phyloP scores from a whole-genome alignment of 1,140 invertebrate genomes.

The Pomacea maculata region DNA sequence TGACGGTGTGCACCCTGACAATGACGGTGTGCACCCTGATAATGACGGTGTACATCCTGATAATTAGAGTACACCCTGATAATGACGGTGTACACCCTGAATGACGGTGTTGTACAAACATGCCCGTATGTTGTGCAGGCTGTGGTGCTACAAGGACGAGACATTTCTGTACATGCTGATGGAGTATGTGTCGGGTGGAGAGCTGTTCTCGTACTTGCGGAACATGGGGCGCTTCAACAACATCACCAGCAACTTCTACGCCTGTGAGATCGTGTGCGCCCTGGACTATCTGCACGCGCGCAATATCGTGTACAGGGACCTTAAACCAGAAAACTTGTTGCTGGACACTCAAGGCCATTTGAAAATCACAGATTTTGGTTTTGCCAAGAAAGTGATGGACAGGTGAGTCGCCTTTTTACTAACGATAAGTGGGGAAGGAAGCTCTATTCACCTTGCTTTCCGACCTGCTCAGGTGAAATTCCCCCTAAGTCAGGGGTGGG shows the following conservation, averaged over 20 bases:
- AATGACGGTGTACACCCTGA: too few species aligned
- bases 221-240: constrained; percentile 90
- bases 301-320: constrained; percentile 67
- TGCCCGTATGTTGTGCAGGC: constrained; percentile 69
- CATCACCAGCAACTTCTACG: constrained; percentile 90
- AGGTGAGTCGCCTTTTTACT: constrained; percentile 63
- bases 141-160: constrained; percentile 89
- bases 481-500: too few species aligned
- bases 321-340: constrained; percentile 93
- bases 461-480: too few species aligned
- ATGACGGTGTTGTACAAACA: too few species aligned
- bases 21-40: too few species aligned
- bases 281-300: constrained; percentile 87
- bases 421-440: too few species aligned
- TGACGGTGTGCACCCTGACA: too few species aligned
- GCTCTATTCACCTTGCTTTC: neutral
- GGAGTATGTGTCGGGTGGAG: constrained; percentile 89
- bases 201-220: constrained; percentile 93
- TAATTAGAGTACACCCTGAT: too few species aligned
- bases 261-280: constrained; percentile 91
- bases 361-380: constrained; percentile 97
- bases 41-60: too few species aligned
- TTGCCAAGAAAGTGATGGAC: constrained; percentile 92
- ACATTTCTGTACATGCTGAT: constrained; percentile 90
- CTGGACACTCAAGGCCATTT: constrained; percentile 92